phyloP scores from a whole-genome alignment of 2,888 invertebrate genomes.

The Octodonta nipae region DNA sequence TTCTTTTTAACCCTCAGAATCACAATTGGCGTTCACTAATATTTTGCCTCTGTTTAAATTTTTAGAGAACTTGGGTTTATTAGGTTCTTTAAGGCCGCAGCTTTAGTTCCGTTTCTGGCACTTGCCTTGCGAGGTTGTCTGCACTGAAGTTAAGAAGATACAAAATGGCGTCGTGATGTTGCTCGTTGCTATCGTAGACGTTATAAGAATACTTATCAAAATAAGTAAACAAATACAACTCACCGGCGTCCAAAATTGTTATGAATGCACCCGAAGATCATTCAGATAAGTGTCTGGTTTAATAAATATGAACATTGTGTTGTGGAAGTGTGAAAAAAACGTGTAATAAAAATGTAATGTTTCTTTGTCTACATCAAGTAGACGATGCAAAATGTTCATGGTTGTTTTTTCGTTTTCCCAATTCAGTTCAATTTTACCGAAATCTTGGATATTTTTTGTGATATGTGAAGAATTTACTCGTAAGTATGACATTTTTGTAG shows the following conservation, averaged over 20 bases:
- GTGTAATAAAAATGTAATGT: slow-evolving; percentile 31
- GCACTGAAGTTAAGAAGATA: slow-evolving; percentile 18
- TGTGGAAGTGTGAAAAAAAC: slow-evolving; percentile 24
- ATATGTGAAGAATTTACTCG: slow-evolving; percentile 15
- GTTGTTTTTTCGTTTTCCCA: slow-evolving; percentile 19
- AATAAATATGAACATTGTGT: slow-evolving; percentile 13
- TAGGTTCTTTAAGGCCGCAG: no score
- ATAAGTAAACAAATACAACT: slow-evolving; percentile 22
- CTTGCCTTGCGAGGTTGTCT: no score
- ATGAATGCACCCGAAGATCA: slow-evolving; percentile 18
- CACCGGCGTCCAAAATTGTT: slow-evolving; percentile 15
- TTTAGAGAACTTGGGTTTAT: no score
- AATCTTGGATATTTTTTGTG: slow-evolving; percentile 16
- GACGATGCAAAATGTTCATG: slow-evolving; percentile 28
- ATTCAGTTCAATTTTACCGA: slow-evolving; percentile 11
- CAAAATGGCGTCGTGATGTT: slow-evolving; percentile 32
- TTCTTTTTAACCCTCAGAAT: no score
- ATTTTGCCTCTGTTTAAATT: no score
- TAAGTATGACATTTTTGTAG: slow-evolving; percentile 17
- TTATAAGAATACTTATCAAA: slow-evolving; percentile 20
- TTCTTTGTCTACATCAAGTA: slow-evolving; percentile 32
- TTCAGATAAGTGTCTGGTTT: slow-evolving; percentile 13
- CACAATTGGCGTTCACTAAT: no score
- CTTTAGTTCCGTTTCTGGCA: no score
- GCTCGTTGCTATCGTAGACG: slow-evolving; percentile 24